A percentile compares a stretch with the other conserved stretches of the same genome.
These are phyloP conservation scores for Acleris emargana DNA, from an alignment of 2,888 invertebrate genomes.

Conservation along the genomic window DNA sequence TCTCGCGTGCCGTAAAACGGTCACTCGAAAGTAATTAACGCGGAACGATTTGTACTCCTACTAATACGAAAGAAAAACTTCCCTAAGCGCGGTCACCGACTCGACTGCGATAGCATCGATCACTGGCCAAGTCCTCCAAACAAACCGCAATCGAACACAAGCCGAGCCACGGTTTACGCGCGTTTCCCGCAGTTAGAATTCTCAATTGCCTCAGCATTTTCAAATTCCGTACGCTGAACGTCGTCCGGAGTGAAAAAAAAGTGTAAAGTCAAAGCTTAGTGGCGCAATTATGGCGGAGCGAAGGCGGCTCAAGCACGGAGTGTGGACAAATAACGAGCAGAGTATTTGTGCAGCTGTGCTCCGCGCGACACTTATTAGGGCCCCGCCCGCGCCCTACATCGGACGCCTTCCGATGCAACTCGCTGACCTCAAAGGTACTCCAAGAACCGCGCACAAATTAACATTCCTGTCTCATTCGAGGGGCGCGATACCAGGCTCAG, in stretches of 20 bases:
- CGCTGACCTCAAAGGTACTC: constrained; percentile 60
- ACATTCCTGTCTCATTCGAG: constrained; percentile 65
- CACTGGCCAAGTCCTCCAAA: constrained; percentile 42
- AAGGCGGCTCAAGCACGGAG: constrained; percentile 64
- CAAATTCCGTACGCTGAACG: constrained; percentile 56
- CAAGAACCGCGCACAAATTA: constrained; percentile 61
- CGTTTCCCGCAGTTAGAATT: constrained; percentile 58
- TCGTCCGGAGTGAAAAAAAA: constrained; percentile 52
- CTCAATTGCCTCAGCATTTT: constrained; percentile 56
- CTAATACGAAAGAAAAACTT: constrained; percentile 55
- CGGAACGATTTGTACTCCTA: constrained; percentile 60
- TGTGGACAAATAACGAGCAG: constrained; percentile 71
- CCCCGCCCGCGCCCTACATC: constrained; percentile 43
- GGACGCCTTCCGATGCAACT: constrained; percentile 48
- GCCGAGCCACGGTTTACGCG: constrained; percentile 44
- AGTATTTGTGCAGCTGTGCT: constrained; percentile 74
- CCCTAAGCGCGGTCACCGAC: constrained; percentile 47
- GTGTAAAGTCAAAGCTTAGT: constrained; percentile 67
- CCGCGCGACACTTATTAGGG: constrained; percentile 47
- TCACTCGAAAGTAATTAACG: constrained; percentile 61
- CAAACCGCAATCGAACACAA: constrained; percentile 46
- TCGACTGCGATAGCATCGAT: constrained; percentile 57
- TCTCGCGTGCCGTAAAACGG: constrained; percentile 62
- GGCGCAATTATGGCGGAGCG: constrained; percentile 65
- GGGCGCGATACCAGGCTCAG: constrained; percentile 56